These are phyloP conservation scores for Cylloceria caligata DNA, from an alignment of 2,888 invertebrate species.

Conservation along the genomic window DNA sequence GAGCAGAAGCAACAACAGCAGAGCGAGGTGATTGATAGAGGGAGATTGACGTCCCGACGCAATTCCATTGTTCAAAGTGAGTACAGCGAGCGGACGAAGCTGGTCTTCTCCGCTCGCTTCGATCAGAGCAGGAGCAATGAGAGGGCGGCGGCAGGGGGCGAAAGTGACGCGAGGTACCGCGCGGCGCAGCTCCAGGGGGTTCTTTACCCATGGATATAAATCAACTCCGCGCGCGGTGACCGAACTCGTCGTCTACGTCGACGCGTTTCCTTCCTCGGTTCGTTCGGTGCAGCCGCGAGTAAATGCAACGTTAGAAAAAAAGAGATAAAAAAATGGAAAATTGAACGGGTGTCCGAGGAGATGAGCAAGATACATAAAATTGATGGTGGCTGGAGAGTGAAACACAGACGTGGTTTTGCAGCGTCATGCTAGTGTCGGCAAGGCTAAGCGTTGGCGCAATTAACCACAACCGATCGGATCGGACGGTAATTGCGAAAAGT, in stretches of 20 bases:
- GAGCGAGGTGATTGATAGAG: conserved; percentile 82
- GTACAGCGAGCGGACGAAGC: conserved; percentile 66
- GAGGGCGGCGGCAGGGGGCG: conserved; percentile 23
- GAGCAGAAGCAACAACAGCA: conserved; percentile 67
- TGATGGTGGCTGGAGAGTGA: conserved; percentile 62
- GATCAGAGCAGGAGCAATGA: conserved; percentile 73
- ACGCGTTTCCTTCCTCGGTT: conserved; percentile 46
- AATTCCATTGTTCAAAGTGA: conserved; percentile 83
- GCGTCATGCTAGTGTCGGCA: conserved; percentile 39
- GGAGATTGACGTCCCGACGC: conserved; percentile 83
- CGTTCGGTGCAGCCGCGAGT: conserved; percentile 17
- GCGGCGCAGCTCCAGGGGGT: conserved; percentile 41
- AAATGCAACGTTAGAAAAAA: conserved; percentile 34
- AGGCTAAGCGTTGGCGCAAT: conserved; percentile 74
- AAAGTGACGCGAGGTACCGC: conserved; percentile 72
- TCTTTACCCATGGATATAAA: conserved; percentile 79
- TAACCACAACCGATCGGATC: conserved; percentile 78
- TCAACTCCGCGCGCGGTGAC: conserved; percentile 75
- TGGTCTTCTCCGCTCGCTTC: conserved; percentile 40
- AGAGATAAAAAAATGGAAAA: conserved; percentile 7
- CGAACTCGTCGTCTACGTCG: conserved; percentile 53
- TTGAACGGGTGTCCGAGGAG: conserved; percentile 21
- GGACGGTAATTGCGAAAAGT: conserved; percentile 81
- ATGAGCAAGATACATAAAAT: conserved; percentile 68
- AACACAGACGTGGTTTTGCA: conserved; percentile 8